A percentile compares a stretch with the other conserved stretches of the same genome.
Conservation (phyloP, 2,113 vertebrate genomes). For the Fukomys damarensis region DNA sequence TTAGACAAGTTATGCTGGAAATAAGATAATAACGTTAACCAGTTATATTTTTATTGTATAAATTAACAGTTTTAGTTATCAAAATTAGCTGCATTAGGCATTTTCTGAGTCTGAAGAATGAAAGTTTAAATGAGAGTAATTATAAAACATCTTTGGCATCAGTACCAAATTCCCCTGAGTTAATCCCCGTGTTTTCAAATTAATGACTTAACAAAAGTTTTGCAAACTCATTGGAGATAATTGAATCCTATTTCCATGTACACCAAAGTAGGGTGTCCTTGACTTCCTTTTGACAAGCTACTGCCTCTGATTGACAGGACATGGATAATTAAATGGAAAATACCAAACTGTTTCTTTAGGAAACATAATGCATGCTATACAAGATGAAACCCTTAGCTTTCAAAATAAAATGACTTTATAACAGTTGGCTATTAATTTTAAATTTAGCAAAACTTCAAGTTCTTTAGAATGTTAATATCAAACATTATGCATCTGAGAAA, state of each 20-base stretch:
- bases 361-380: neutral
- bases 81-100: neutral
- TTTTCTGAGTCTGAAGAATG: conserved; percentile 17
- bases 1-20: neutral
- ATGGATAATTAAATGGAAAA: conserved; percentile 44
- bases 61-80: neutral
- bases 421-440: neutral
- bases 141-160: conserved; percentile 31
- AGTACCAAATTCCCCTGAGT: neutral
- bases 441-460: conserved; percentile 18
- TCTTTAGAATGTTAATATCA: neutral
- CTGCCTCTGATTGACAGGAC: conserved; percentile 31
- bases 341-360: neutral
- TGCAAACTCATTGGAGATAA: neutral
- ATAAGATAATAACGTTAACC: neutral
- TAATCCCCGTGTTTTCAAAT: conserved; percentile 58
- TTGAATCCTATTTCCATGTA: conserved; percentile 26
- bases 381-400: conserved; percentile 25
- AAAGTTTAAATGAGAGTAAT: conserved; percentile 38
- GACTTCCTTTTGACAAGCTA: neutral
- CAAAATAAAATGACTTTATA: neutral
- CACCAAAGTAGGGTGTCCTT: conserved; percentile 38
- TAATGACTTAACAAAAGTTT: conserved; percentile 37
- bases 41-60: neutral
- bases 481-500: neutral